A percentile compares a stretch with the other conserved stretches of the same genome.
Evolutionary conservation across 2,888 invertebrate genomes (phyloP).

Genomic region (Danaus chrysippus): DNA sequence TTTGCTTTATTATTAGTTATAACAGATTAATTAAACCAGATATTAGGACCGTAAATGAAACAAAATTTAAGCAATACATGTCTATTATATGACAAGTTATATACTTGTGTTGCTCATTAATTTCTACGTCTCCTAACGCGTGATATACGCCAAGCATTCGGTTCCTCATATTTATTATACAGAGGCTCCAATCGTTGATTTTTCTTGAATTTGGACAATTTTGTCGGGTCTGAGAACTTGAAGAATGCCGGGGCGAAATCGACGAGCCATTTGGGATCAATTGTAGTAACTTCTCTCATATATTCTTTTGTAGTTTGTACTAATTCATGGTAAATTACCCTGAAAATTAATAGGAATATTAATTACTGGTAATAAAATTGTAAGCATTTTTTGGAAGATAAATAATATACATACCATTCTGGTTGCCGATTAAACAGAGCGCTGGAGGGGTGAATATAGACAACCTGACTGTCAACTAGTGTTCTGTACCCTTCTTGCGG

Average conservation of each 20-base stretch:
- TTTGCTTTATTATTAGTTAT: too few relatives aligned
- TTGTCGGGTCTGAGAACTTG: conserved; percentile 98
- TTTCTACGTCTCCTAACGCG: conserved; percentile 92
- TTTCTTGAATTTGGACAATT: conserved; percentile 98
- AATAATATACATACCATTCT: conserved; percentile 85
- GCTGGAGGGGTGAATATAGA: conserved; percentile 99
- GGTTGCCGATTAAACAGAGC: conserved; percentile 99
- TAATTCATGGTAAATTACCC: conserved; percentile 98
- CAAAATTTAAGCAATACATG: background rate
- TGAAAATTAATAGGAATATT: conserved; percentile 46
- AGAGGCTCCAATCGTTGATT: conserved; percentile 98
- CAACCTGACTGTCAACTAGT: conserved; percentile 97
- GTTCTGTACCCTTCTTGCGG: conserved; percentile 99
- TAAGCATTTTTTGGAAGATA: background rate
- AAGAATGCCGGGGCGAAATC: conserved; percentile 99
- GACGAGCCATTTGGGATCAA: conserved; percentile 98
- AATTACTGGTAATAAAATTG: conserved; percentile 11
- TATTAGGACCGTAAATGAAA: background rate
- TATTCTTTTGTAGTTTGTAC: conserved; percentile 99
- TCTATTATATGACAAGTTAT: conserved; percentile 10
- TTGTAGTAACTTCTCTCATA: conserved; percentile 98
- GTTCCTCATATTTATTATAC: conserved; percentile 99
- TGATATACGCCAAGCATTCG: conserved; percentile 99
- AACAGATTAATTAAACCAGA: too few relatives aligned
- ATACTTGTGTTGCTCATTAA: conserved; percentile 60